phyloP scores from a whole-genome alignment of 2,113 vertebrate genomes.

The Kryptolebias marmoratus region DNA sequence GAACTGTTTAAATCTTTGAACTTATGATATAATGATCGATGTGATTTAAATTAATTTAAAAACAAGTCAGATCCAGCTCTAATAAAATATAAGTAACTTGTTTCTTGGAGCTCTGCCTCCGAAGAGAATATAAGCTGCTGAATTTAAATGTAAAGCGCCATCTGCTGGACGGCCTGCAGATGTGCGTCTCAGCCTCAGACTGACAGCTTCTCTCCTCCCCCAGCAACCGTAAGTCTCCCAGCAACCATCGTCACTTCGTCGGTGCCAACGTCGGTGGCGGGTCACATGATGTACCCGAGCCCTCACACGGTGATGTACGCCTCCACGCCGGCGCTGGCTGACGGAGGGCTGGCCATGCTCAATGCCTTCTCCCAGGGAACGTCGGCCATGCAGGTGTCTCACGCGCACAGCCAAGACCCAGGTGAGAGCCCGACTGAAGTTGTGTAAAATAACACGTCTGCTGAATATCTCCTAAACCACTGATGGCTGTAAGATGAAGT shows the following conservation, averaged over 20 bases:
- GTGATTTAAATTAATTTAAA: too few species aligned
- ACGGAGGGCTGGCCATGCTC: conserved; percentile 93
- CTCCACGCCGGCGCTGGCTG: conserved; percentile 88
- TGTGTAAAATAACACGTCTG: neutral
- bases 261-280: conserved; percentile 92
- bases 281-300: conserved; percentile 99
- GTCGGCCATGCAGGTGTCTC: conserved; percentile 95
- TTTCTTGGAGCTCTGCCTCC: too few species aligned
- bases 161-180: conserved; percentile 50
- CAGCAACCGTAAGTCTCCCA: conserved; percentile 89
- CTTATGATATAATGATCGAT: too few species aligned
- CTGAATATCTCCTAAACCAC: neutral
- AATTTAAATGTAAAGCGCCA: conserved; percentile 29
- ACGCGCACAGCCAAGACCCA: conserved; percentile 90
- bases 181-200: conserved; percentile 4
- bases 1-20: too few species aligned
- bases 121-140: neutral
- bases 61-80: too few species aligned
- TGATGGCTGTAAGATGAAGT: too few species aligned
- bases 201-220: conserved; percentile 1
- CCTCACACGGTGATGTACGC: conserved; percentile 97
- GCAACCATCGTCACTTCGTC: conserved; percentile 98
- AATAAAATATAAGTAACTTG: too few species aligned
- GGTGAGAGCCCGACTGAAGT: conserved; percentile 76
- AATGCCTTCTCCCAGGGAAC: conserved; percentile 95